Percentiles rank a stretch among this genome's conserved stretches.
Conservation (phyloP, 2,888 invertebrate species). For the Caenorhabditis sinica region DNA sequence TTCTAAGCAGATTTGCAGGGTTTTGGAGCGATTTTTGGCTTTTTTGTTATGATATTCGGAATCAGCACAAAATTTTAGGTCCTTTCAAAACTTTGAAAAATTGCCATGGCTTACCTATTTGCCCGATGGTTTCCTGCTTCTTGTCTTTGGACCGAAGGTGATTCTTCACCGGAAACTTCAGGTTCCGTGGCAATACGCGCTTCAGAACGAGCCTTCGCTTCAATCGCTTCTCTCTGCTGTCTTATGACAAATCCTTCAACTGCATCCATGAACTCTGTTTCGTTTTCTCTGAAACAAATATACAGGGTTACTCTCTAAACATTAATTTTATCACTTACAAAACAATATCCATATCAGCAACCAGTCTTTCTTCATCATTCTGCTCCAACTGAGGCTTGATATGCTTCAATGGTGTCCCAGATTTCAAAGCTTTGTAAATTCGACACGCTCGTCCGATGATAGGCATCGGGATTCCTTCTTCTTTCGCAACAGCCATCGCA, state of each 20-base stretch:
- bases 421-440: slow-evolving; percentile 54
- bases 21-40: no score
- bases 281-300: slow-evolving; percentile 13
- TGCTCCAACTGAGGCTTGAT: slow-evolving; percentile 29
- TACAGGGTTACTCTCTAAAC: background rate
- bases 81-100: no score
- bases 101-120: background rate
- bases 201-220: background rate
- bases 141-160: background rate
- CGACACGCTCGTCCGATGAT: slow-evolving; percentile 86
- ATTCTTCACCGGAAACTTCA: background rate
- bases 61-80: no score
- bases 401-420: slow-evolving; percentile 35
- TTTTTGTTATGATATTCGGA: no score
- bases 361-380: slow-evolving; percentile 16
- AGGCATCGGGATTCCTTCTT: slow-evolving; percentile 86
- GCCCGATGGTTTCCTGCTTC: background rate
- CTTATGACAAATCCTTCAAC: slow-evolving; percentile 19
- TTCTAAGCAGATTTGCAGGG: no score
- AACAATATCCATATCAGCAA: slow-evolving; percentile 41
- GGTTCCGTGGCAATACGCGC: background rate
- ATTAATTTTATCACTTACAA: slow-evolving; percentile 30
- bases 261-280: slow-evolving; percentile 22
- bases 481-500: slow-evolving; percentile 88
- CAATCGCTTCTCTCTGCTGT: background rate